Evolutionary conservation across 2,797 vertebrate species (phyloP), one percentile per base, ranked within the genome.

Genomic region (Paramormyrops hopkinsi): DNA sequence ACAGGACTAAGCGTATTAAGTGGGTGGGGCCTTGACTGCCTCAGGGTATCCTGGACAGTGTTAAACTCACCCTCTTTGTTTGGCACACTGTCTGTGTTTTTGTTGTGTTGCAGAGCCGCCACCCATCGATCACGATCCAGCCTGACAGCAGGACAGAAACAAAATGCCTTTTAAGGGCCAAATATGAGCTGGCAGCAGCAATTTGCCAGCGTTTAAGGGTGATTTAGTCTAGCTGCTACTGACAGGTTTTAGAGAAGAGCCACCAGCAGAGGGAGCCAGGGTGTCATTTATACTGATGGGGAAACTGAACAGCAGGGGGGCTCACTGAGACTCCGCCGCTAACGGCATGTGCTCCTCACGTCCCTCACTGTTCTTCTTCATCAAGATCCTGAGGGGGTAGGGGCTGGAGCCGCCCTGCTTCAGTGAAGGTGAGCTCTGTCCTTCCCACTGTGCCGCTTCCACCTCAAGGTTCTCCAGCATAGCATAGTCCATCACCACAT

Each of bases 111-210:
- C 0, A 99, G 95, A 0, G 97, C 97, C 0, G 95, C 93, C 2
- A 98, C 96, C 99, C 99, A 99, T 0, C 98, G 96, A 0, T 98
- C 98, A 0, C 97, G 95, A 91, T 98, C 98, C 19, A 97, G 95
- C 95, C 99, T 99, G 90, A 12, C 69, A 22, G 88, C 73, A 76
- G 59, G 54, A 59, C 73, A 79, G 73, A 87, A 59, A 33, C 86
- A 50, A 12, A 25, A 79, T 73, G 29, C 29, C 50, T 82, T 46
- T 48, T 48, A 73, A 17, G 73, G 33, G 54, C 56, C 56, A 65
- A 50, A 88, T 51, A 37, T 88, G 33, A 84, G 41, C 19, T 79
- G 73, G 19, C 73, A n/a, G 73, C 17, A 46, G 19, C 73, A 44
- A 79, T n/a, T 79, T 17, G 12, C 65, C 65, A 17, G 29, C 29